Percentiles rank a stretch among this genome's conserved stretches.
These are phyloP conservation scores for Polypedilum pembai DNA, from an alignment of 1,140 invertebrate species.

Conservation along the genomic window DNA sequence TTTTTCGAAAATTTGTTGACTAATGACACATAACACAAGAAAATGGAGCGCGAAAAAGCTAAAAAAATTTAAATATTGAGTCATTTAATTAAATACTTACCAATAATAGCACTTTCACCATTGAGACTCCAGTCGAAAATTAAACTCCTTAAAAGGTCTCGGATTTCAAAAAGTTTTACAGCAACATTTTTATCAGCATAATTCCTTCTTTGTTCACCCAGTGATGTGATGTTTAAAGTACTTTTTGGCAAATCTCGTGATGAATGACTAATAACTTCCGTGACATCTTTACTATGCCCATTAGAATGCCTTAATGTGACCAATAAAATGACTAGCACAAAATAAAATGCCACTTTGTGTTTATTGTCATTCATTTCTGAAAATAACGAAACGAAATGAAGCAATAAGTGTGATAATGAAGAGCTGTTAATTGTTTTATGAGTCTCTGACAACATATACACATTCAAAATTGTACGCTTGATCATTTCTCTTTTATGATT, in stretches of 20 bases:
- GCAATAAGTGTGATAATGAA: not conserved
- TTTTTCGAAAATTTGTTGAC: not conserved
- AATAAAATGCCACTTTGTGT: not conserved
- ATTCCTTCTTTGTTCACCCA: not conserved
- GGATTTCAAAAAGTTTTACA: not conserved
- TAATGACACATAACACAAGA: too few relatives aligned
- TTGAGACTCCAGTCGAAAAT: not conserved
- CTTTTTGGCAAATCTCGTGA: not conserved
- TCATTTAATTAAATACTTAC: not conserved
- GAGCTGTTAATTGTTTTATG: not conserved
- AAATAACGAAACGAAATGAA: not conserved
- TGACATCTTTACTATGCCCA: not conserved
- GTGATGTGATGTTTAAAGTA: not conserved
- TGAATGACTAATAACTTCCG: conserved; percentile 5
- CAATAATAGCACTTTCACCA: not conserved
- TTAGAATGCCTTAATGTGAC: not conserved
- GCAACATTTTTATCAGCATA: not conserved
- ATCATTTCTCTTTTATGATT: not conserved
- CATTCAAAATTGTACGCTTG: not conserved
- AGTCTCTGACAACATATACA: not conserved
- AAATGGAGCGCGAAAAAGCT: too few relatives aligned
- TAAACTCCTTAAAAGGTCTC: not conserved
- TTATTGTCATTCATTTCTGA: not conserved
- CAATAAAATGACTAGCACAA: conserved; percentile 17
- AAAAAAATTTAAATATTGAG: too few relatives aligned